Base-by-base conservation (phyloP, 1,140 invertebrate genomes). In the Megathymus violae region DNA sequence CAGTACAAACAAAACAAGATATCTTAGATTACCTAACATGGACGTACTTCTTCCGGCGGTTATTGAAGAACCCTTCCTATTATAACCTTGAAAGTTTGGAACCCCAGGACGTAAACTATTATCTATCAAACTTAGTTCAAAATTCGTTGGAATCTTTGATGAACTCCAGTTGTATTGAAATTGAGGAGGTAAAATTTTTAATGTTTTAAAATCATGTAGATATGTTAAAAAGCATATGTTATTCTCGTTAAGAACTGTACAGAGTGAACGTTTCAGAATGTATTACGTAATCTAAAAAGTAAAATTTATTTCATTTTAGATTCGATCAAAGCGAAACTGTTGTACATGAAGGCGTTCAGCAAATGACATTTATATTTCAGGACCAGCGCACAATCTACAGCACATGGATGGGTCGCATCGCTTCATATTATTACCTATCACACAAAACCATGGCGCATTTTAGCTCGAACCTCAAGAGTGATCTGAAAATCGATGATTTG, bases 361-460 rank as follows among this genome's bases (percentile, higher is more conserved):
- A 46, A 34, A 16, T 34, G 50, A 2, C 10, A 16, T 27, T 58
- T 66, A 62, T 68, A 69, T 88, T 88, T 9, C 73, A 96, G 94
- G 95, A 97, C 72, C 93, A 95, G 38, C 91, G 95, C 41, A 92
- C 89, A 17, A 85, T 98, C 1, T 85, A 93, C 48, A 91, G 97
- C n/a, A 96, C 97, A 0, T 95, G 97, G 68, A 94, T 98, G 90
- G 99, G 99, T 4, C 94, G 96, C 63, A 98, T 99, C 43, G 95
- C 98, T 0, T 99, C 98, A 0, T 99, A 96, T 82, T 99, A 99
- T 91, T 99, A 99, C 91, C 88, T 99, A n/a, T 96, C 96, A 0
- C 96, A 99, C 88, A 93, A 95, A 72, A 99, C 98, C 0, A 96
- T 99, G 91, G 91, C 95, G 38, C 95, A 97, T 80, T 98, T 99